Conservation (phyloP, 2,888 invertebrate genomes). For the Itoplectis maculator region DNA sequence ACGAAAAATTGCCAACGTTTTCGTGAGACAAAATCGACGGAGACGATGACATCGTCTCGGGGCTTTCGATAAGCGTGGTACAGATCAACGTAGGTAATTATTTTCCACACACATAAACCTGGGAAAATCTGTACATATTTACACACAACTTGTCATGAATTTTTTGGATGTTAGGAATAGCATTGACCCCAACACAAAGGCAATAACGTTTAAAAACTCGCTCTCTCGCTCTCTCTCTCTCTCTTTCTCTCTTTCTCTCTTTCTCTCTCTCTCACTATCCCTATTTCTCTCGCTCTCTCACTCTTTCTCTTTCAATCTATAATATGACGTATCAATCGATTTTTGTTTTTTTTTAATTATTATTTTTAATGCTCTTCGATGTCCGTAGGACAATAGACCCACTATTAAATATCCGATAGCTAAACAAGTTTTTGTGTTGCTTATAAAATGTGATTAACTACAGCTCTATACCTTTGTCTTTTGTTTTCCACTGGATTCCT, state of each 20-base stretch:
- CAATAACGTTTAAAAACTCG: conserved; percentile 52
- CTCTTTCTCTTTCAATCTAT: conserved; percentile 27
- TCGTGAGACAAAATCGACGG: background rate
- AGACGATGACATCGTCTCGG: conserved; percentile 34
- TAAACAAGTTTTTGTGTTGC: conserved; percentile 44
- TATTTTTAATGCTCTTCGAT: conserved; percentile 42
- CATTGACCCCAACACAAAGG: conserved; percentile 62
- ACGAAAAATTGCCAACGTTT: background rate
- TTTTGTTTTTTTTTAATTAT: conserved; percentile 26
- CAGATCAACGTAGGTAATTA: conserved; percentile 50
- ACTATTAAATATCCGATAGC: conserved; percentile 47
- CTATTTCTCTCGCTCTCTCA: background rate
- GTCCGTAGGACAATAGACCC: conserved; percentile 39
- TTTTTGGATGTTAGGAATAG: conserved; percentile 55
- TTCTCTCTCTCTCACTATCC: background rate
- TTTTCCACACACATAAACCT: conserved; percentile 54
- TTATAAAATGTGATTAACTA: conserved; percentile 59
- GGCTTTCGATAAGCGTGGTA: conserved; percentile 30
- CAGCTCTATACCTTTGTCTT: conserved; percentile 39
- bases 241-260: conserved; percentile 2
- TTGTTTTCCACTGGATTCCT: conserved; percentile 49
- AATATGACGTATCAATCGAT: conserved; percentile 24
- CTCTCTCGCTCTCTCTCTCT: background rate
- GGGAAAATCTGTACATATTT: conserved; percentile 72
- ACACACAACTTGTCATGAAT: conserved; percentile 71